Conservation (phyloP, 2,888 invertebrate genomes). For the Hofmannophila pseudospretella region DNA sequence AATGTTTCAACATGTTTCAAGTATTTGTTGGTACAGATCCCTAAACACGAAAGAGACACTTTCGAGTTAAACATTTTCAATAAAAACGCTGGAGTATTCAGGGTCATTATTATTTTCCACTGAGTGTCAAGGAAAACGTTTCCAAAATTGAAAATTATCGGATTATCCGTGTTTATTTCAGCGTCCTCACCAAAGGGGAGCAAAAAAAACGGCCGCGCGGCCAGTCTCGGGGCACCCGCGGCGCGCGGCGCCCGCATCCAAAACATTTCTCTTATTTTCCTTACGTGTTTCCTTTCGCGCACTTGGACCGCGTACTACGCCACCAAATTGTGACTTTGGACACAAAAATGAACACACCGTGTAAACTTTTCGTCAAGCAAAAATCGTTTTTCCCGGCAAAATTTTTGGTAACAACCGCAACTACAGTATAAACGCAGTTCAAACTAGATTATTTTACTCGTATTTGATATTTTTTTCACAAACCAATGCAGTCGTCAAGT, state of each 20-base stretch:
- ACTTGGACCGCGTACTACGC: slow-evolving; percentile 68
- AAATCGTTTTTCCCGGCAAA: slow-evolving; percentile 51
- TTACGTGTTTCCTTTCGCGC: slow-evolving; percentile 77
- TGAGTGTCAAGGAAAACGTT: slow-evolving; percentile 4
- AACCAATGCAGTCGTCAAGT: slow-evolving; percentile 49
- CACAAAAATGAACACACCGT: slow-evolving; percentile 58
- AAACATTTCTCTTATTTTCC: slow-evolving; percentile 65
- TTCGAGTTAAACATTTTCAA: no score
- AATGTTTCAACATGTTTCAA: no score
- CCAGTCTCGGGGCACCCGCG: slow-evolving; percentile 64
- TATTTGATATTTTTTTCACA: slow-evolving; percentile 34
- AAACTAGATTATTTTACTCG: slow-evolving; percentile 59
- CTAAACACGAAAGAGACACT: no score
- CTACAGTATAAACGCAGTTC: slow-evolving; percentile 72
- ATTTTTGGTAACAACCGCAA: slow-evolving; percentile 49
- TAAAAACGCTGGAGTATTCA: no score
- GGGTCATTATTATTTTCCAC: no score
- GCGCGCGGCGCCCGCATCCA: slow-evolving; percentile 69
- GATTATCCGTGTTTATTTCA: slow-evolving; percentile 56
- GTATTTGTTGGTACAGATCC: no score
- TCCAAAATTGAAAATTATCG: slow-evolving; percentile 29
- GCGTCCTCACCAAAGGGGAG: slow-evolving; percentile 60
- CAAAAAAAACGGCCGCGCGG: slow-evolving; percentile 52
- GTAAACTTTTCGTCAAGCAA: slow-evolving; percentile 42
- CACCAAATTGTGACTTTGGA: slow-evolving; percentile 72